Evolutionary conservation across 1,140 invertebrate species (phyloP).

Genomic region (Achatina immaculata): DNA sequence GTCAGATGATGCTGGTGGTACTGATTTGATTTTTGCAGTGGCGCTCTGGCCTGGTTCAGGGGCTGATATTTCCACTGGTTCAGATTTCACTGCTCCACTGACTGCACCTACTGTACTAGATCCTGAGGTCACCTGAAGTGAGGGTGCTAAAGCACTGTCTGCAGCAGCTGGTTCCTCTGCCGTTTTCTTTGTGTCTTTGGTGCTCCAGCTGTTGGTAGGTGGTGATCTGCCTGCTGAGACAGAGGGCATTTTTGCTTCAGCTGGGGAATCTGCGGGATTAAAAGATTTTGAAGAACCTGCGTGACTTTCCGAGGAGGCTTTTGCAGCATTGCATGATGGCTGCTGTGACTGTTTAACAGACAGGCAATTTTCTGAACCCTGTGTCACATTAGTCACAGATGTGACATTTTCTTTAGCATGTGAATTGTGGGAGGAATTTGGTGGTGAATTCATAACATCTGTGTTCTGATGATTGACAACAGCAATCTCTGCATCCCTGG

Average conservation of each 20-base stretch:
- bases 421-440: background rate
- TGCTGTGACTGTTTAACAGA: background rate
- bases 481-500: background rate
- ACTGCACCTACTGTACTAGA: background rate
- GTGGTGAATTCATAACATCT: too few species aligned
- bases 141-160: background rate
- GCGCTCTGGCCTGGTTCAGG: background rate
- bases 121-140: background rate
- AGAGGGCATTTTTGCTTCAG: background rate
- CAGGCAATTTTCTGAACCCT: background rate
- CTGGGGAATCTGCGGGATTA: background rate
- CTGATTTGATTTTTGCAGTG: background rate
- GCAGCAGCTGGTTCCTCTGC: background rate
- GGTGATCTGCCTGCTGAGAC: background rate
- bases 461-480: background rate
- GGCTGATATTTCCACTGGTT: slow-evolving; percentile 13
- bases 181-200: background rate
- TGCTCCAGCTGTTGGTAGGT: background rate
- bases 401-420: background rate
- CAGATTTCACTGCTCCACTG: background rate
- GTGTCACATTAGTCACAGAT: background rate
- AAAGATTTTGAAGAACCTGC: background rate
- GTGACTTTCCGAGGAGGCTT: background rate
- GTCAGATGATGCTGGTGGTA: background rate
- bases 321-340: background rate